Percentiles rank a stretch among this genome's conserved stretches.
phyloP scores from a whole-genome alignment of 2,888 invertebrate species.

The Eupithecia tripunctaria region DNA sequence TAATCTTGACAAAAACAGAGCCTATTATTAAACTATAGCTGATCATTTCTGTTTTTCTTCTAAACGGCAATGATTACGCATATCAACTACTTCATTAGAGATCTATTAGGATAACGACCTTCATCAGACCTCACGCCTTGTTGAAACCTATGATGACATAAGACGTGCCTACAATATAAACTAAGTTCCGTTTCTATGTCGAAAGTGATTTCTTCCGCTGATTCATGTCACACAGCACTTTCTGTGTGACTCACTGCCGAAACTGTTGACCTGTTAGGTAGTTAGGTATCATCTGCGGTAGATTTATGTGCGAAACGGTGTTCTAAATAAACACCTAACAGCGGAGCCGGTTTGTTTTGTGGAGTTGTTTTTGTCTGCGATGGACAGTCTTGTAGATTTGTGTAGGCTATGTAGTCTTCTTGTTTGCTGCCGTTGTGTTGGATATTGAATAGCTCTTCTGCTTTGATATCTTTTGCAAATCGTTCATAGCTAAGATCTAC shows the following conservation, averaged over 20 bases:
- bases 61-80: conserved; percentile 7
- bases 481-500: neutral
- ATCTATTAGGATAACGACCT: conserved; percentile 22
- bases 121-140: conserved; percentile 25
- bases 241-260: conserved; percentile 52
- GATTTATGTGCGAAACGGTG: conserved; percentile 9
- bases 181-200: conserved; percentile 37
- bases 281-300: conserved; percentile 6
- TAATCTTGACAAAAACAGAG: neutral
- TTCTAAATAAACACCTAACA: conserved; percentile 9
- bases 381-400: neutral
- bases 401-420: neutral
- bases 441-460: neutral
- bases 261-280: conserved; percentile 12
- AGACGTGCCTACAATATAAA: conserved; percentile 38
- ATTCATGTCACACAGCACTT: conserved; percentile 54
- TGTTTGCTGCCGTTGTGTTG: neutral
- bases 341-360: conserved; percentile 5
- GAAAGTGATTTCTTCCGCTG: conserved; percentile 60
- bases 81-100: conserved; percentile 3
- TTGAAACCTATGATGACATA: conserved; percentile 31
- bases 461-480: neutral
- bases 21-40: neutral
- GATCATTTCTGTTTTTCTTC: neutral
- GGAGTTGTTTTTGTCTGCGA: neutral